These are phyloP conservation scores for Tauraco hartlaubi DNA, from an alignment of 2,797 vertebrate genomes.

Conservation along the genomic window DNA sequence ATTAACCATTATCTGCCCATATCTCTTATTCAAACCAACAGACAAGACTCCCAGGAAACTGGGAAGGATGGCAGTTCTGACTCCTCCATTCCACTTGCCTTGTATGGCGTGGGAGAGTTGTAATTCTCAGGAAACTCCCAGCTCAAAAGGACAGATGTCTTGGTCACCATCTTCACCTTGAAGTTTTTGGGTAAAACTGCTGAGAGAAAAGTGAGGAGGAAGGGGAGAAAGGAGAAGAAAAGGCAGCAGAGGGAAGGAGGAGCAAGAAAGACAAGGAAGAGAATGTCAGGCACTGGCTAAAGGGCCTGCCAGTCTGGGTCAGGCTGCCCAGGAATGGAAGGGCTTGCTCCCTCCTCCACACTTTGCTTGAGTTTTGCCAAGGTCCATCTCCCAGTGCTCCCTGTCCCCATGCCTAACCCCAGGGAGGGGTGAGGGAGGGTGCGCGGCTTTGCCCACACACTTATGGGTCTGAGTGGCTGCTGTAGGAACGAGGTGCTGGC, in stretches of 20 bases:
- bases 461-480: constrained; percentile 61
- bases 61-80: neutral
- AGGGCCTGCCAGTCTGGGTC: constrained; percentile 11
- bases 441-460: neutral
- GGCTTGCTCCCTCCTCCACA: constrained; percentile 34
- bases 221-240: constrained; percentile 44
- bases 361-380: constrained; percentile 45
- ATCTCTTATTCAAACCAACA: neutral
- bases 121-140: constrained; percentile 95
- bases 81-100: constrained; percentile 72
- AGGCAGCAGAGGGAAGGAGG: constrained; percentile 43
- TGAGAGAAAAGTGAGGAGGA: constrained; percentile 63
- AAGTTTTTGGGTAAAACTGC: constrained; percentile 99
- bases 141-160: constrained; percentile 91
- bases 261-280: constrained; percentile 57
- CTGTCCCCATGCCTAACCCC: constrained; percentile 10
- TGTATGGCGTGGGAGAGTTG: constrained; percentile 86
- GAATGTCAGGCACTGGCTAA: neutral
- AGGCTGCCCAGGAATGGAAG: neutral
- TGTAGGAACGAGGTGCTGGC: constrained; percentile 61
- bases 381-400: constrained; percentile 5
- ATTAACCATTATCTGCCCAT: neutral
- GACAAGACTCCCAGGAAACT: neutral
- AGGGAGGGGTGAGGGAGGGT: neutral
- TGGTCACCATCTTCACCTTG: constrained; percentile 96